Conservation (phyloP, 1,140 invertebrate species). For the Thaumatotibia leucotreta region DNA sequence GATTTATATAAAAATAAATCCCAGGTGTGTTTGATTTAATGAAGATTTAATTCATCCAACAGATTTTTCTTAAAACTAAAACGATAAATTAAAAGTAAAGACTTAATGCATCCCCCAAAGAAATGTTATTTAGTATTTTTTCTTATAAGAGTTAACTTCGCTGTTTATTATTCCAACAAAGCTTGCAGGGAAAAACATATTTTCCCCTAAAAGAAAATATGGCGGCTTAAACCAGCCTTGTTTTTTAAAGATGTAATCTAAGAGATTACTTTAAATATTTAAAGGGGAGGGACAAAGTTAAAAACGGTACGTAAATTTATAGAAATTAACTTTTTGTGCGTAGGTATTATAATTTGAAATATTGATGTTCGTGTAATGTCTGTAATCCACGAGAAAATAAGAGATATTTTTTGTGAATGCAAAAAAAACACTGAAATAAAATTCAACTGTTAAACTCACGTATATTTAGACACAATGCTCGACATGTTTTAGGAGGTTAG, state of each 20-base stretch:
- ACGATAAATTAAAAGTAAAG: conserved; percentile 5
- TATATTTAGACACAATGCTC: too few relatives aligned
- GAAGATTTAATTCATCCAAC: not conserved
- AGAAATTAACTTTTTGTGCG: not conserved
- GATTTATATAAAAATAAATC: not conserved
- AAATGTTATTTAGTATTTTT: conserved; percentile 23
- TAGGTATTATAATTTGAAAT: not conserved
- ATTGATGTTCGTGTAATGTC: not conserved
- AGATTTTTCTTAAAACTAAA: not conserved
- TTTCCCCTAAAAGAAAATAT: conserved; percentile 59
- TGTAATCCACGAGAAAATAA: too few relatives aligned
- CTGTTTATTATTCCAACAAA: conserved; percentile 40
- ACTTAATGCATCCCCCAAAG: conserved; percentile 20
- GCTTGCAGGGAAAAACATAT: conserved; percentile 34
- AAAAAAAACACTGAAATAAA: too few relatives aligned
- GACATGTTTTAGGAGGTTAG: too few relatives aligned
- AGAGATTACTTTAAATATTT: conserved; percentile 68
- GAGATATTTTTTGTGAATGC: too few relatives aligned
- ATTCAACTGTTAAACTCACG: too few relatives aligned
- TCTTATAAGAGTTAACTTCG: conserved; percentile 31
- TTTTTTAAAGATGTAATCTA: conserved; percentile 59
- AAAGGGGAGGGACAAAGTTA: conserved; percentile 32
- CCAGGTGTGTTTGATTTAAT: not conserved
- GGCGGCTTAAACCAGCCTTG: conserved; percentile 58
- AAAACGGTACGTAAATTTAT: not conserved